Evolutionary conservation across 2,888 invertebrate species (phyloP).

Genomic region (Diplolepis rosae): DNA sequence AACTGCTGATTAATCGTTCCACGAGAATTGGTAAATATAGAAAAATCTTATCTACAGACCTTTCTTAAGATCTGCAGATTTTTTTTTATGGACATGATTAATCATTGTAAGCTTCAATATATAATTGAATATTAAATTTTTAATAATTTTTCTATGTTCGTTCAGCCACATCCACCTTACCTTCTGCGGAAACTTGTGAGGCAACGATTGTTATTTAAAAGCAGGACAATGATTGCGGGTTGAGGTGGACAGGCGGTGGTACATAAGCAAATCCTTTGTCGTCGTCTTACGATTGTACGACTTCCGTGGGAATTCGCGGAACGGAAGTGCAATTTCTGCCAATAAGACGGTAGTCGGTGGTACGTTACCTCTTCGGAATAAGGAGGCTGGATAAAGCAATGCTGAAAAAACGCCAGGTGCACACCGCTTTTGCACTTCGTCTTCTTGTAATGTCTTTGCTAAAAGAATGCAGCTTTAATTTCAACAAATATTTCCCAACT

Average conservation of each 20-base stretch:
- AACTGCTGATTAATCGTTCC: no score
- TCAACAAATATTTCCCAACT: slow-evolving; percentile 40
- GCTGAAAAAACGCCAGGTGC: slow-evolving; percentile 62
- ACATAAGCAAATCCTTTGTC: slow-evolving; percentile 60
- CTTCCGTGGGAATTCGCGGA: slow-evolving; percentile 72
- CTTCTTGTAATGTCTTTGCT: slow-evolving; percentile 36
- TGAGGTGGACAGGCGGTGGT: slow-evolving; percentile 35
- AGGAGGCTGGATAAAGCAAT: slow-evolving; percentile 53
- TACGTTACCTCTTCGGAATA: slow-evolving; percentile 36
- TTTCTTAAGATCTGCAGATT: no score
- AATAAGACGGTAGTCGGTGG: slow-evolving; percentile 46
- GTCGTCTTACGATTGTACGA: slow-evolving; percentile 64
- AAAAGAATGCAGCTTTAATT: slow-evolving; percentile 49
- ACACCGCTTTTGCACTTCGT: slow-evolving; percentile 41
- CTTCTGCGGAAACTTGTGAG: slow-evolving; percentile 34
- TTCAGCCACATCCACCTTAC: slow-evolving; percentile 34
- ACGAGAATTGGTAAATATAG: no score
- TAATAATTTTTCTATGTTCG: slow-evolving; percentile 15
- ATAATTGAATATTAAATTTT: slow-evolving; percentile 15
- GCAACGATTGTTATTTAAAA: slow-evolving; percentile 39
- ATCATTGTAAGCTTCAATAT: no score
- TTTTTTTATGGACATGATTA: no score
- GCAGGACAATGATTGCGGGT: slow-evolving; percentile 44
- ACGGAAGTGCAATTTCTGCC: slow-evolving; percentile 71
- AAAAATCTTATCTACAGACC: no score